Percentiles rank a stretch among this genome's conserved stretches.
Conservation (phyloP, 2,888 invertebrate genomes). For the Ichneumoninae sp. region DNA sequence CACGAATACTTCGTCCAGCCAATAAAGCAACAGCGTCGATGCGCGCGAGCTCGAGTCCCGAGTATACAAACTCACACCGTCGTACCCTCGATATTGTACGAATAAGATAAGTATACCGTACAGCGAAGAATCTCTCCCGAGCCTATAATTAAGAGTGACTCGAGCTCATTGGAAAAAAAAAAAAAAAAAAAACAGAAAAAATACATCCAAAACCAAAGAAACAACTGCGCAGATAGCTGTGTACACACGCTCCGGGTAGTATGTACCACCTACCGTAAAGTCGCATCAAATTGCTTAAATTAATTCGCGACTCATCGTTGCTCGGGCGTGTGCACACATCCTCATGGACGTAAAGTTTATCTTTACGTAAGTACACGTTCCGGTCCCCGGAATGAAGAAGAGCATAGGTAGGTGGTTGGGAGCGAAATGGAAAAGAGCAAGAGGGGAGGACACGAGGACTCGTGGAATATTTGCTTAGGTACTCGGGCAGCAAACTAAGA, state of each 20-base stretch:
- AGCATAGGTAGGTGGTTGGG: slow-evolving; percentile 2
- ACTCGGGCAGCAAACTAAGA: slow-evolving; percentile 48
- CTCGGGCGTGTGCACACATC: slow-evolving; percentile 14
- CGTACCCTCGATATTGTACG: not conserved
- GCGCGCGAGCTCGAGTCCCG: no score
- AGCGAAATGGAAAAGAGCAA: slow-evolving; percentile 43
- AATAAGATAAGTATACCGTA: slow-evolving; percentile 15
- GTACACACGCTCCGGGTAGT: not conserved
- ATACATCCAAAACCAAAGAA: not conserved
- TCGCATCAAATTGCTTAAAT: slow-evolving; percentile 30
- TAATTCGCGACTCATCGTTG: slow-evolving; percentile 44
- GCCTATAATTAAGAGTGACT: slow-evolving; percentile 41
- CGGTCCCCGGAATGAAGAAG: slow-evolving; percentile 24
- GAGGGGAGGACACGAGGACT: slow-evolving; percentile 26
- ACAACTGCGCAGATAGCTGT: not conserved
- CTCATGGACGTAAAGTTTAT: not conserved
- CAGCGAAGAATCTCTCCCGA: slow-evolving; percentile 17
- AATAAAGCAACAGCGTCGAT: not conserved
- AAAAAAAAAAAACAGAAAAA: not conserved
- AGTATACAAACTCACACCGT: not conserved
- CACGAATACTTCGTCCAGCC: not conserved
- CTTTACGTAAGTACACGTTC: slow-evolving; percentile 35
- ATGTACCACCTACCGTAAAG: not conserved
- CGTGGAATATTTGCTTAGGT: slow-evolving; percentile 63
- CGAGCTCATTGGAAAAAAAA: not conserved